Percentiles rank a stretch among this genome's conserved stretches.
phyloP scores from a whole-genome alignment of 2,113 vertebrate species.

The Odobenus rosmarus region DNA sequence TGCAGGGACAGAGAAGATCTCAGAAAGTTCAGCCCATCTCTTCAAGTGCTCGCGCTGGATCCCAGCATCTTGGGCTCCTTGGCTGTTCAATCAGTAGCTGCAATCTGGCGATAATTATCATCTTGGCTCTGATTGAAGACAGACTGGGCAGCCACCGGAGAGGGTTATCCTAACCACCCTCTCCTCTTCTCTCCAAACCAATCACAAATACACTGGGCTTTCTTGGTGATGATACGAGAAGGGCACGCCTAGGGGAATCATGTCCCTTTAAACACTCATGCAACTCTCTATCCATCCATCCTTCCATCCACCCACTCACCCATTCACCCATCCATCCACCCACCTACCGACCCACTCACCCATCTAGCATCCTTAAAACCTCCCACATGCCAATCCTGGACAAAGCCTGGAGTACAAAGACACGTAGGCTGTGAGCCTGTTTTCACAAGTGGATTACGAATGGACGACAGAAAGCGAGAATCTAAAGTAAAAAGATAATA shows the following conservation, averaged over 20 bases:
- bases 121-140: neutral
- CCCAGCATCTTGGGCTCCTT: neutral
- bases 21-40: neutral
- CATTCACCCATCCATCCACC: neutral
- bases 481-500: neutral
- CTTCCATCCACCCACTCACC: neutral
- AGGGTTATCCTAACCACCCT: neutral
- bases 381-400: neutral
- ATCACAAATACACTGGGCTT: neutral
- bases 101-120: neutral
- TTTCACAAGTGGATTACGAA: neutral
- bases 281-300: neutral
- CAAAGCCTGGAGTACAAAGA: neutral
- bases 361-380: neutral
- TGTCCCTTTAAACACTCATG: neutral
- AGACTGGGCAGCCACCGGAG: neutral
- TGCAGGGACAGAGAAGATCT: neutral
- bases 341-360: neutral
- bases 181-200: neutral
- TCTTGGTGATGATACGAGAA: neutral
- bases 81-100: neutral
- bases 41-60: neutral
- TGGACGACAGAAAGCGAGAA: neutral
- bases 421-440: neutral
- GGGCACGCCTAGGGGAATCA: neutral